Evolutionary conservation across 2,888 invertebrate species (phyloP).

Genomic region (Noctua comes): DNA sequence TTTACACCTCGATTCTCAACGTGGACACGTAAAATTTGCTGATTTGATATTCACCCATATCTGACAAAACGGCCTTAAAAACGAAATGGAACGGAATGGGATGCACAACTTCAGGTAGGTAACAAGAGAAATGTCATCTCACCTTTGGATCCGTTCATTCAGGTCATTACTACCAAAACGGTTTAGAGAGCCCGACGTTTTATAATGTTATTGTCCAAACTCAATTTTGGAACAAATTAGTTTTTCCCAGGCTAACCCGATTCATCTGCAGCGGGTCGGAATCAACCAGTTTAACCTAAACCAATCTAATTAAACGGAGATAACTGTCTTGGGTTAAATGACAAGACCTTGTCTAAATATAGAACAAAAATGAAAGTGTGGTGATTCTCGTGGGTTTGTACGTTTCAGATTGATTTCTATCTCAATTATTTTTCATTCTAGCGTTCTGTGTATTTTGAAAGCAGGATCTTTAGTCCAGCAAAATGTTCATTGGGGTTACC

Average conservation of each 20-base stretch:
- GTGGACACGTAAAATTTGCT: too few relatives aligned
- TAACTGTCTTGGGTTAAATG: constrained; percentile 28
- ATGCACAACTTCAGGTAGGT: too few relatives aligned
- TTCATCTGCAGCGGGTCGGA: constrained; percentile 45
- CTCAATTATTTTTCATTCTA: not conserved
- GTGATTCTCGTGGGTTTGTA: too few relatives aligned
- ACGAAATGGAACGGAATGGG: not conserved
- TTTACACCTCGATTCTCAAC: too few relatives aligned
- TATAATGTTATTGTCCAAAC: constrained; percentile 47
- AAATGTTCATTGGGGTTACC: not conserved
- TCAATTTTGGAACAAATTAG: constrained; percentile 57
- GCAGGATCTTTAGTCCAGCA: not conserved
- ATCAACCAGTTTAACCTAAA: constrained; percentile 47
- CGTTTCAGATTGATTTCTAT: not conserved
- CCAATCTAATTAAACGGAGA: constrained; percentile 49
- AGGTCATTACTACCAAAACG: constrained; percentile 36
- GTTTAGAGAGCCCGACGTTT: constrained; percentile 39
- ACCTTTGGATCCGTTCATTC: constrained; percentile 1
- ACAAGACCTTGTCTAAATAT: constrained; percentile 15
- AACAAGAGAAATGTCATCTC: constrained; percentile 4
- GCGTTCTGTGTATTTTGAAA: not conserved
- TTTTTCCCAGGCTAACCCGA: constrained; percentile 49
- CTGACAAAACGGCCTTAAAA: not conserved
- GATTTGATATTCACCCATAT: too few relatives aligned
- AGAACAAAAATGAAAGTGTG: not conserved